phyloP scores from a whole-genome alignment of 2,797 vertebrate genomes.

The Aplochiton taeniatus region DNA sequence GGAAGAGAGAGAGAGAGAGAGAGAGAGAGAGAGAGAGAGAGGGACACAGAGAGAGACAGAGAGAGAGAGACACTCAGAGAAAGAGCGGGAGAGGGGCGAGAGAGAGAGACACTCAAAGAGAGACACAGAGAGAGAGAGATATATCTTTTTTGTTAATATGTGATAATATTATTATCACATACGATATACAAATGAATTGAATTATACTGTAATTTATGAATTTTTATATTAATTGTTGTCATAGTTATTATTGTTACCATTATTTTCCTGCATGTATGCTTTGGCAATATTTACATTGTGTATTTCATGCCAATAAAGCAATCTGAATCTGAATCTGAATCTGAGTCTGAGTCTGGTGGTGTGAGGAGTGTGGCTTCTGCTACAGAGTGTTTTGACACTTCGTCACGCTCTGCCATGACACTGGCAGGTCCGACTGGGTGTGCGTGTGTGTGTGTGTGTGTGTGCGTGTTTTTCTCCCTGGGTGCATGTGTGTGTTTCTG shows the following conservation, averaged over 20 bases:
- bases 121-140: slow-evolving; percentile 5
- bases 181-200: no score
- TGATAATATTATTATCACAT: no score
- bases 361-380: slow-evolving; percentile 7
- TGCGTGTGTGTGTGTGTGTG: background rate
- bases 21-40: background rate
- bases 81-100: no score
- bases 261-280: no score
- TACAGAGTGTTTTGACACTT: slow-evolving; percentile 5
- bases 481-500: background rate
- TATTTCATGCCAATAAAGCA: no score
- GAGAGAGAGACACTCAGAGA: background rate
- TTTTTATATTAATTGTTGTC: no score
- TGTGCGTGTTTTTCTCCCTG: background rate
- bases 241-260: no score
- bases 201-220: no score
- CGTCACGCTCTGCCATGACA: slow-evolving; percentile 9
- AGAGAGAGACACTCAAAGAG: no score
- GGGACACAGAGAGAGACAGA: slow-evolving; percentile 17
- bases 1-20: background rate
- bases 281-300: no score
- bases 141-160: background rate
- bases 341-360: slow-evolving; percentile 3
- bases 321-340: no score
- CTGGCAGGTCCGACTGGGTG: background rate